Conservation (phyloP, 2,888 invertebrate genomes). For the Epistrophella euchroma region DNA sequence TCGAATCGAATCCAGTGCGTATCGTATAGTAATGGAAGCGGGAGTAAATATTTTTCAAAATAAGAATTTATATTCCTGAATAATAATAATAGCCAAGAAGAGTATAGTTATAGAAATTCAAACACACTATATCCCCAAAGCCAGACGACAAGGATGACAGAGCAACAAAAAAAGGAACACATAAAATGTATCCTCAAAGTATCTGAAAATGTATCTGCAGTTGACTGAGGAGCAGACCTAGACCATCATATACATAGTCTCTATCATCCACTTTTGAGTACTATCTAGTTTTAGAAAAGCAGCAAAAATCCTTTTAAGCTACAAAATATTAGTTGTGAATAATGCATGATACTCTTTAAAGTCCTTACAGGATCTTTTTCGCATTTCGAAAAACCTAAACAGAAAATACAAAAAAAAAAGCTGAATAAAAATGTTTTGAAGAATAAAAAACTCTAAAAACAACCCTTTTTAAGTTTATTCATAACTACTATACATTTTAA, state of each 20-base stretch:
- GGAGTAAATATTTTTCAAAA: conserved; percentile 16
- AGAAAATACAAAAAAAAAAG: background rate
- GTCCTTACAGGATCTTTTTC: conserved; percentile 40
- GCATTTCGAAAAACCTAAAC: conserved; percentile 24
- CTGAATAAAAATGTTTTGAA: conserved; percentile 3
- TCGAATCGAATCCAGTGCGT: conserved; percentile 14
- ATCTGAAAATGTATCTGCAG: conserved; percentile 39
- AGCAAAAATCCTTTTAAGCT: conserved; percentile 69
- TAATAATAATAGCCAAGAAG: conserved; percentile 33
- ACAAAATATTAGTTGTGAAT: conserved; percentile 74
- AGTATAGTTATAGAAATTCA: conserved; percentile 51
- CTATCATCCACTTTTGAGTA: conserved; percentile 28
- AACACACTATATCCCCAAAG: conserved; percentile 5
- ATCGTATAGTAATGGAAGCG: background rate
- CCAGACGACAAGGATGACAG: background rate
- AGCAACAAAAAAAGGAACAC: background rate
- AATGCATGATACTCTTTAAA: conserved; percentile 69
- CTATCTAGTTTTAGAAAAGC: conserved; percentile 17
- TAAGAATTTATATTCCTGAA: conserved; percentile 50
- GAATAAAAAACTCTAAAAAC: conserved; percentile 18
- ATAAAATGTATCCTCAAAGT: conserved; percentile 44
- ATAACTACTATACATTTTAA: conserved; percentile 75
- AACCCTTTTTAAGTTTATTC: conserved; percentile 61
- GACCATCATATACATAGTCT: background rate
- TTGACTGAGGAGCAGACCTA: conserved; percentile 23